Conservation (phyloP, 2,888 invertebrate genomes). For the Xestobium rufovillosum region DNA sequence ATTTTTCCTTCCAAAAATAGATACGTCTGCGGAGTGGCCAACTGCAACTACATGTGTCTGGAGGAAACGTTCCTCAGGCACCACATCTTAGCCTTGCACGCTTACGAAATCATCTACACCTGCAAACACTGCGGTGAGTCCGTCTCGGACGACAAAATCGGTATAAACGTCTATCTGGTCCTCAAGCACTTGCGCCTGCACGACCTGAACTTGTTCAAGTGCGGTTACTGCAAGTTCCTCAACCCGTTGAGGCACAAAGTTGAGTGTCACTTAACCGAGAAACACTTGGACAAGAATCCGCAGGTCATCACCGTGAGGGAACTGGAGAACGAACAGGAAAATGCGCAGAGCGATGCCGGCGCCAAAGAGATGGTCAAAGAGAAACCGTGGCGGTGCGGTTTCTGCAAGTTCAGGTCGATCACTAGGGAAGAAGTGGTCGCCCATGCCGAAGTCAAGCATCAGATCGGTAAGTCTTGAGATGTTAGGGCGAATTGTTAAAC, state of each 20-base stretch:
- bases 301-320: constrained; percentile 46
- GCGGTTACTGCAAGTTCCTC: constrained; percentile 59
- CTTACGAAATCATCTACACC: constrained; percentile 43
- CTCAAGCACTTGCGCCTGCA: constrained; percentile 69
- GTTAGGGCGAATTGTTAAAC: too few species aligned
- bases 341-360: constrained; percentile 2
- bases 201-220: constrained; percentile 63
- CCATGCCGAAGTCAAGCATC: constrained; percentile 55
- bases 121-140: constrained; percentile 67
- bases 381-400: constrained; percentile 63
- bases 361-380: constrained; percentile 42
- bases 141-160: constrained; percentile 43
- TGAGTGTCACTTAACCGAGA: constrained; percentile 59
- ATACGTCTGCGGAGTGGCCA: constrained; percentile 63
- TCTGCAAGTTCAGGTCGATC: constrained; percentile 56
- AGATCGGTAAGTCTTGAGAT: constrained; percentile 42
- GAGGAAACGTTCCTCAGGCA: constrained; percentile 63
- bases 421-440: constrained; percentile 53
- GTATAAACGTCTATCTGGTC: constrained; percentile 54
- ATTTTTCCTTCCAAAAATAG: too few species aligned
- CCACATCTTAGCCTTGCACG: constrained; percentile 67
- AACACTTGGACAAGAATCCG: constrained; percentile 48
- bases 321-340: constrained; percentile 34
- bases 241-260: constrained; percentile 56
- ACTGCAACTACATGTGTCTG: constrained; percentile 63